Base-by-base conservation (phyloP, 2,113 vertebrate species). In the Cavia porcellus region DNA sequence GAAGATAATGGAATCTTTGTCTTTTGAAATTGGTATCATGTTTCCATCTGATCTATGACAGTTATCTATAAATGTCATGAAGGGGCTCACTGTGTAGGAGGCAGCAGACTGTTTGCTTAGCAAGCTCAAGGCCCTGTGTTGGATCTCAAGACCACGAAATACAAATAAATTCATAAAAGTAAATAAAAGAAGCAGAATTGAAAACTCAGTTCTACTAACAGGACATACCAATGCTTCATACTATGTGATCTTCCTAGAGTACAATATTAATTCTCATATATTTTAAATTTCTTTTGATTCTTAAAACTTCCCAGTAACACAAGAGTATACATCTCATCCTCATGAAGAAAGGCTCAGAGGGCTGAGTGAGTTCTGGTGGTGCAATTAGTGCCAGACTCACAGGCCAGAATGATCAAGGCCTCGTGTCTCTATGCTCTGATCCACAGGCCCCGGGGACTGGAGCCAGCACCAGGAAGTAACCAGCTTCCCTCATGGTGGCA, bases 341-440 rank as follows among this genome's bases (percentile, higher is more conserved):
- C 38, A 22, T 15, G 50, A 6, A 24, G 42, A 30, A 45, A 4
- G 55, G 25, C 24, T 85, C n/a, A 1, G n/a, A 42, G 59, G 28
- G 35, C 2, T 47, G 14, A 25, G 0, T 1, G 1, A 25, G 4
- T 4, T 38, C 38, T 5, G 4, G 20, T 19, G 66, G 12, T 1
- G 0, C 3, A 9, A 17, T 11, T 20, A 77, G n/a, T 0, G 1
- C 14, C 22, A 17, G 61, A 79, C 79, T 32, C 3, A 0, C 14
- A 19, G 6, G 45, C 50, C 24, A 20, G 45, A 1, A 4, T 20
- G 38, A 0, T 0, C 3, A 1, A 4, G 66, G 9, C 35, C 61
- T 52, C 38, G 1, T 4, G 50, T 19, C 61, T 30, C 24, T 38
- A 14, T 1, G 0, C 57, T 24, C 1, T 2, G n/a, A 45, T 0